Evolutionary conservation across 2,113 vertebrate genomes (phyloP).

Genomic region (Scartelaos histophorus): DNA sequence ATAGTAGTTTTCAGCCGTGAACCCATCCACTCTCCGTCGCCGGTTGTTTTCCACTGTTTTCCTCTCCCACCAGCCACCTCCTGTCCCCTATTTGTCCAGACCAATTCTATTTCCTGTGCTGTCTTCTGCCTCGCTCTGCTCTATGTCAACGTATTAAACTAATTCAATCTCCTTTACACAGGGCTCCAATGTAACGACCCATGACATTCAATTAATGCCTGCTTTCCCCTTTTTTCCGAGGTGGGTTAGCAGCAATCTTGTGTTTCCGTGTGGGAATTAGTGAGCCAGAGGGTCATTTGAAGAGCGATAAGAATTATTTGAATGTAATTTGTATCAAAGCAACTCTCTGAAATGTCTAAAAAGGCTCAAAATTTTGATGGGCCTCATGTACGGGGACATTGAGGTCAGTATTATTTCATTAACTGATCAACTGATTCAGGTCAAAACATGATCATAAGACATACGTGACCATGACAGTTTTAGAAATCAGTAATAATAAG

Average conservation of each 20-base stretch:
- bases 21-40: slow-evolving; percentile 44
- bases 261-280: slow-evolving; percentile 28
- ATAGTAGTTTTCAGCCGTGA: slow-evolving; percentile 6
- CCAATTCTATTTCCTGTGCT: slow-evolving; percentile 63
- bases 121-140: slow-evolving; percentile 54
- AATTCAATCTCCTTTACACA: slow-evolving; percentile 67
- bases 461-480: no score
- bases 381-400: no score
- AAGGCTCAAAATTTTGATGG: no score
- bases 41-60: slow-evolving; percentile 34
- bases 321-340: background rate
- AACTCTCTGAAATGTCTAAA: background rate
- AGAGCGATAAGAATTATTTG: slow-evolving; percentile 11
- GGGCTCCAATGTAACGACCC: slow-evolving; percentile 60
- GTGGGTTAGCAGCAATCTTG: slow-evolving; percentile 50
- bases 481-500: no score
- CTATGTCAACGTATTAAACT: slow-evolving; percentile 59
- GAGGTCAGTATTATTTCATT: background rate
- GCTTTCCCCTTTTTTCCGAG: slow-evolving; percentile 22
- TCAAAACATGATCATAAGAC: no score
- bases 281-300: slow-evolving; percentile 7
- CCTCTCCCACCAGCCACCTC: slow-evolving; percentile 39
- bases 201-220: slow-evolving; percentile 67
- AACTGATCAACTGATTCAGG: no score
- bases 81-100: slow-evolving; percentile 32